Percentiles rank a stretch among this genome's conserved stretches.
phyloP scores from a whole-genome alignment of 2,113 vertebrate genomes.

The Climacteris rufus region DNA sequence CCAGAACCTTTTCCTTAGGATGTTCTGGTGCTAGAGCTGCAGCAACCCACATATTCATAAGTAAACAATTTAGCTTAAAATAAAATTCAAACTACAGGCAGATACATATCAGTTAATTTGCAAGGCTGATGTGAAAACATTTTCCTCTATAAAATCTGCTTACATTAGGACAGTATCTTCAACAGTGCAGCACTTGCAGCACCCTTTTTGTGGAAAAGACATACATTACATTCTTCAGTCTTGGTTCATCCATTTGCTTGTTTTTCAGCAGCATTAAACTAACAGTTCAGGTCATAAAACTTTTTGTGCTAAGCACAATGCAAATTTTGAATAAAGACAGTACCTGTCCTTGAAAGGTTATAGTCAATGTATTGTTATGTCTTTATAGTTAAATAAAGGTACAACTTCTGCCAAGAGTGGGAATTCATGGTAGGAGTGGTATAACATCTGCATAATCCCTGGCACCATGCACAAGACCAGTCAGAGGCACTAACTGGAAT shows the following conservation, averaged over 20 bases:
- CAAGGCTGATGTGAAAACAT: neutral
- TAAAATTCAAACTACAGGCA: neutral
- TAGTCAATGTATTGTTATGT: accelerated
- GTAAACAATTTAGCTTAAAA: neutral
- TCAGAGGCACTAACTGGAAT: neutral
- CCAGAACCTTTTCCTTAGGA: neutral
- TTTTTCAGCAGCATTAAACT: neutral
- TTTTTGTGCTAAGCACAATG: neutral
- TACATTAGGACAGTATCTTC: neutral
- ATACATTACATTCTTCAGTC: neutral
- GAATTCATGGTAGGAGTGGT: neutral
- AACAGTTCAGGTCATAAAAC: neutral
- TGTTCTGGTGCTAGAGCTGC: neutral
- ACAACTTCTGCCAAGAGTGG: neutral
- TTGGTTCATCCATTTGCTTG: neutral
- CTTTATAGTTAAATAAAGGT: neutral
- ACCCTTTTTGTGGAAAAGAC: neutral
- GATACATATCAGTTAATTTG: neutral
- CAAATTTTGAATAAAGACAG: neutral
- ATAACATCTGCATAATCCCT: neutral
- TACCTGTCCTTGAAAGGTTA: neutral
- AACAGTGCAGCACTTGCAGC: neutral
- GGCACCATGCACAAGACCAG: neutral
- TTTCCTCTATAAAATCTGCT: neutral
- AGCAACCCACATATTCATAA: neutral